These are phyloP conservation scores for Agonum fuliginosum DNA, from an alignment of 2,888 invertebrate species.

Conservation along the genomic window DNA sequence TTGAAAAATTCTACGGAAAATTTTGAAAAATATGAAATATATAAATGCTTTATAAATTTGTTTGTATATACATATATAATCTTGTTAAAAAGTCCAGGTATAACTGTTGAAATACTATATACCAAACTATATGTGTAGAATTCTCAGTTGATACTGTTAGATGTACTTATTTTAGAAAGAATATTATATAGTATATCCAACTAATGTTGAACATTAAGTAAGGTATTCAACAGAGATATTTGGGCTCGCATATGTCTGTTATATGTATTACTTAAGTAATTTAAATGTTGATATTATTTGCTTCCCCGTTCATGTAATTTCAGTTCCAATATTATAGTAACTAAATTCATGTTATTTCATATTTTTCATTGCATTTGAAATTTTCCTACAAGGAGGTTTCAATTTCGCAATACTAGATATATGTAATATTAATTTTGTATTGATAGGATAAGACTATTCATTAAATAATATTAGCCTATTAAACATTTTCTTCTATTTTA, in stretches of 20 bases:
- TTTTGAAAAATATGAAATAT: conserved; percentile 23
- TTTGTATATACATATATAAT: conserved; percentile 36
- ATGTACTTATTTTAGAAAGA: conserved; percentile 32
- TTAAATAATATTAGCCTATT: conserved; percentile 46
- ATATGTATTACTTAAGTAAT: conserved; percentile 6
- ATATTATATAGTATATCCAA: conserved; percentile 26
- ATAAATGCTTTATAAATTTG: conserved; percentile 44
- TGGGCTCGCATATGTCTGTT: conserved; percentile 15
- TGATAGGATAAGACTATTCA: conserved; percentile 41
- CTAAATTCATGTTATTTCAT: no score
- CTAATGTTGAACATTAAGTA: background rate
- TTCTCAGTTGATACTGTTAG: conserved; percentile 29
- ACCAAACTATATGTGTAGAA: conserved; percentile 12
- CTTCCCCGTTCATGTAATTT: no score
- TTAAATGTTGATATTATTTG: conserved; percentile 9
- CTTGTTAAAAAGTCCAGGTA: conserved; percentile 15
- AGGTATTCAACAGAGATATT: conserved; percentile 39
- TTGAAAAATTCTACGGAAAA: conserved; percentile 34
- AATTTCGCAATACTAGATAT: conserved; percentile 40
- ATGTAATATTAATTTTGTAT: conserved; percentile 47
- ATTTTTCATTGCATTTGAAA: conserved; percentile 46
- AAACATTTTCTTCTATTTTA: conserved; percentile 23
- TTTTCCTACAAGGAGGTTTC: conserved; percentile 30
- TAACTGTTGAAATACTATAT: conserved; percentile 34
- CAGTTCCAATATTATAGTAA: no score